phyloP scores from a whole-genome alignment of 1,140 invertebrate genomes.

The Olivierus martensii region DNA sequence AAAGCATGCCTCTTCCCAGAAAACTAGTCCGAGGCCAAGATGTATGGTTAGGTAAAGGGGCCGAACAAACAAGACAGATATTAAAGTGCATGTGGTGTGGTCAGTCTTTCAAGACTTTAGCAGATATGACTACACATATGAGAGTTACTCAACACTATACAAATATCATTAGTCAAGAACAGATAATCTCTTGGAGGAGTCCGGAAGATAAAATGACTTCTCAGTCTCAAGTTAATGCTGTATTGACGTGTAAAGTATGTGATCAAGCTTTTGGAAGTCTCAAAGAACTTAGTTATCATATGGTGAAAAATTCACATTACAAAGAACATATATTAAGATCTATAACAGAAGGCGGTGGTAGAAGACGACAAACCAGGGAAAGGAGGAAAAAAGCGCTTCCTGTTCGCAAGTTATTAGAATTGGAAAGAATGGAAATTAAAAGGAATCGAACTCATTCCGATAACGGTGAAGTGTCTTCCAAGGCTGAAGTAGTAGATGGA shows the following conservation, averaged over 20 bases:
- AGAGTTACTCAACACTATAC: conserved; percentile 98
- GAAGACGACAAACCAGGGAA: conserved; percentile 65
- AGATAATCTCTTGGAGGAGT: conserved; percentile 89
- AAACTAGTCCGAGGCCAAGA: conserved; percentile 94
- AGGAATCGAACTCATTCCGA: conserved; percentile 28
- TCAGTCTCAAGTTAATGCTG: conserved; percentile 77
- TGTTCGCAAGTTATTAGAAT: conserved; percentile 72
- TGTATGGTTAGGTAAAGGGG: conserved; percentile 93
- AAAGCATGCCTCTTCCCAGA: conserved; percentile 44
- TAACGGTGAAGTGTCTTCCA: background rate
- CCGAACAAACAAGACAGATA: conserved; percentile 91
- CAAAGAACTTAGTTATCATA: conserved; percentile 91
- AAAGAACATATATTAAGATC: conserved; percentile 90
- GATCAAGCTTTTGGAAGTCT: conserved; percentile 87
- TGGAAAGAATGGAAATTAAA: conserved; percentile 74
- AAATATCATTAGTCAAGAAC: conserved; percentile 89
- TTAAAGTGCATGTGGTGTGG: conserved; percentile 99
- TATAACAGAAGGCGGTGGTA: conserved; percentile 56
- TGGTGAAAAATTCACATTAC: conserved; percentile 95
- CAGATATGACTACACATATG: conserved; percentile 97
- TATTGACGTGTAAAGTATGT: conserved; percentile 92
- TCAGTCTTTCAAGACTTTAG: conserved; percentile 82
- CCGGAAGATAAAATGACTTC: conserved; percentile 50
- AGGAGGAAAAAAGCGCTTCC: conserved; percentile 81
- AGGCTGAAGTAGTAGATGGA: conserved; percentile 26